phyloP scores from a whole-genome alignment of 2,888 invertebrate genomes.

The Syritta pipiens region DNA sequence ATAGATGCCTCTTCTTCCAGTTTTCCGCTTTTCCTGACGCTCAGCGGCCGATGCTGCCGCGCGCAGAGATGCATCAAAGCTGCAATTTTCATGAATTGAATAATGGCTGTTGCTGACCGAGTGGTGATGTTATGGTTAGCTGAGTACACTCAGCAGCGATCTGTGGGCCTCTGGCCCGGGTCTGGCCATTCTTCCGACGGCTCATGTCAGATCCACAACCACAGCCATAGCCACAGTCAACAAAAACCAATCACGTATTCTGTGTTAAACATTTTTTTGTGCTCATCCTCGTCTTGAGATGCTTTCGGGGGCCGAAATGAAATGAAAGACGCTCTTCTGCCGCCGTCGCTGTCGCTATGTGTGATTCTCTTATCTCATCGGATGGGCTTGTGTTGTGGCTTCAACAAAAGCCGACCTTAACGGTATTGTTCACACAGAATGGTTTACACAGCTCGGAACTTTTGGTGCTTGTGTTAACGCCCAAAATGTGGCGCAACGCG shows the following conservation, averaged over 20 bases:
- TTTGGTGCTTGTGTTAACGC: no score
- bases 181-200: constrained; percentile 41
- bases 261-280: constrained; percentile 79
- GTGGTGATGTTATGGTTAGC: constrained; percentile 68
- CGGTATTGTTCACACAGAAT: constrained; percentile 68
- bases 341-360: no score
- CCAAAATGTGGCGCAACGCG: no score
- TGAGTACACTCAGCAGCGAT: constrained; percentile 59
- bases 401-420: constrained; percentile 60
- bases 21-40: constrained; percentile 4
- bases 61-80: constrained; percentile 64
- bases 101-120: constrained; percentile 69
- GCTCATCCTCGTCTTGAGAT: constrained; percentile 50
- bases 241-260: constrained; percentile 77
- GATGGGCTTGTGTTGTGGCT: constrained; percentile 36
- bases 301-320: constrained; percentile 43
- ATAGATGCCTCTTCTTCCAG: constrained; percentile 39
- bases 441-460: no score
- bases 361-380: constrained; percentile 46
- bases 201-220: constrained; percentile 55
- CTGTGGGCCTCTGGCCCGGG: constrained; percentile 46
- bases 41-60: constrained; percentile 11
- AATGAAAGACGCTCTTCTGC: constrained; percentile 49
- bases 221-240: no score
- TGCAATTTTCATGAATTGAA: constrained; percentile 70